Percentiles rank a stretch among this genome's conserved stretches.
Evolutionary conservation across 2,888 invertebrate species (phyloP).

Genomic region (Protophormia terraenovae): DNA sequence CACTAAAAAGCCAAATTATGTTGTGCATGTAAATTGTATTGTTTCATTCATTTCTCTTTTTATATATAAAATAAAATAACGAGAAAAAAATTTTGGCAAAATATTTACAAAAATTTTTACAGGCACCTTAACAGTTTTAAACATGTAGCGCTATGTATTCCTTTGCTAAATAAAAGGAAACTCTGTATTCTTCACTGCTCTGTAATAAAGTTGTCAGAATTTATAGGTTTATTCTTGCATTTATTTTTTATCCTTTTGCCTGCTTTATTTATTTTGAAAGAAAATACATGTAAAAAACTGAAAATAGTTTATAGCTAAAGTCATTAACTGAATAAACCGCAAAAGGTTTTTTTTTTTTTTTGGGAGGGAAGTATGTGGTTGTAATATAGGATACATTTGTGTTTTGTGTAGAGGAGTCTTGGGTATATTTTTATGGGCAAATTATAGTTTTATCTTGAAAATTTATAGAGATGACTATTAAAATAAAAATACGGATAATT

Average conservation of each 20-base stretch:
- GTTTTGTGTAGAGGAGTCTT: constrained; percentile 22
- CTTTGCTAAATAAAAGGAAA: constrained; percentile 23
- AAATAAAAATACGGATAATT: constrained; percentile 59
- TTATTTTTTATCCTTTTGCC: constrained; percentile 46
- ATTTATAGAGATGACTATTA: constrained; percentile 65
- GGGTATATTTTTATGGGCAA: constrained; percentile 67
- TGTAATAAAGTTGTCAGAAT: constrained; percentile 64
- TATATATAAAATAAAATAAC: background rate
- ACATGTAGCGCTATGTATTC: background rate
- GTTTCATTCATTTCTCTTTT: constrained; percentile 42
- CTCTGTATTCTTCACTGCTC: constrained; percentile 44
- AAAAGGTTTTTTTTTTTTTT: constrained; percentile 50
- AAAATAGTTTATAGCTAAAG: constrained; percentile 66
- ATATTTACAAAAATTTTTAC: constrained; percentile 23
- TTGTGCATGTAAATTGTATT: constrained; percentile 66
- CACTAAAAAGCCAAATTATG: constrained; percentile 66
- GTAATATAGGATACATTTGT: constrained; percentile 21
- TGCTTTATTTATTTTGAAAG: constrained; percentile 60
- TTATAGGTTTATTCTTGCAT: constrained; percentile 44
- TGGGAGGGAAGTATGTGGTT: constrained; percentile 34
- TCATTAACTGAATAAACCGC: constrained; percentile 65
- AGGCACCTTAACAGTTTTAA: constrained; percentile 53
- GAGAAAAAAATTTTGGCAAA: constrained; percentile 48
- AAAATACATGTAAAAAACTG: constrained; percentile 16
- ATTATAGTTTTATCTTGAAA: constrained; percentile 66